A percentile compares a stretch with the other conserved stretches of the same genome.
These are phyloP conservation scores for Trypoxylon attenuatum DNA, from an alignment of 2,888 invertebrate species.

Conservation along the genomic window DNA sequence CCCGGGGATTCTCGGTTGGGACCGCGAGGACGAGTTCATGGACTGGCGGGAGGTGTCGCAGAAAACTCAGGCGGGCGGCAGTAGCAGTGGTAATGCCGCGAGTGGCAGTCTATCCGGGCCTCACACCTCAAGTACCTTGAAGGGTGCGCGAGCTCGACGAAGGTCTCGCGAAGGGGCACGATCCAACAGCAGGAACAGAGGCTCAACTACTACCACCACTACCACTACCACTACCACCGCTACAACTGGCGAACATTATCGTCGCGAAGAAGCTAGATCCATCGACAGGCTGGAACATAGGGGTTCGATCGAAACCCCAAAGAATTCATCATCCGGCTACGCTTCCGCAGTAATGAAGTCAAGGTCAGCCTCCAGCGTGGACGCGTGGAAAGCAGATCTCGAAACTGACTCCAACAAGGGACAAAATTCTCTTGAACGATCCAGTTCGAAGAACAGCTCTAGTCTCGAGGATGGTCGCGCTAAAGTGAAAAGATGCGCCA, in stretches of 20 bases:
- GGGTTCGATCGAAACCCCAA: constrained; percentile 7
- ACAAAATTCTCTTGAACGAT: constrained; percentile 44
- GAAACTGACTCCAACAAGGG: constrained; percentile 45
- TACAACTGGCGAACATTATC: too few species aligned
- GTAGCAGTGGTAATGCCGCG: constrained; percentile 15
- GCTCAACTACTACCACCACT: too few species aligned
- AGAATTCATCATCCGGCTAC: constrained; percentile 15
- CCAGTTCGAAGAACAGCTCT: constrained; percentile 57
- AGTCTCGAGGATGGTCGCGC: constrained; percentile 55
- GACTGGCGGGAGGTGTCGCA: constrained; percentile 69
- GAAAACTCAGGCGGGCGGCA: constrained; percentile 45
- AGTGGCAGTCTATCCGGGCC: constrained; percentile 28
- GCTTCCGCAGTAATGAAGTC: constrained; percentile 60
- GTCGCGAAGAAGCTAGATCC: constrained; percentile 45
- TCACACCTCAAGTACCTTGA: constrained; percentile 67
- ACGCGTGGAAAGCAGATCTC: constrained; percentile 59
- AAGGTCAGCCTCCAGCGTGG: constrained; percentile 64
- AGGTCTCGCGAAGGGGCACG: constrained; percentile 61
- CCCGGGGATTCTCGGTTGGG: constrained; percentile 73
- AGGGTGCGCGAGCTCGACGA: constrained; percentile 56
- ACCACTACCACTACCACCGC: too few species aligned
- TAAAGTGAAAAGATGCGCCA: constrained; percentile 60
- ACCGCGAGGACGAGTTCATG: constrained; percentile 73
- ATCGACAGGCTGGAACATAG: constrained; percentile 47
- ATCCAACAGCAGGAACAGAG: constrained; percentile 34